A percentile compares a stretch with the other conserved stretches of the same genome.
phyloP scores from a whole-genome alignment of 2,113 vertebrate genomes.

The Notothenia rossii region DNA sequence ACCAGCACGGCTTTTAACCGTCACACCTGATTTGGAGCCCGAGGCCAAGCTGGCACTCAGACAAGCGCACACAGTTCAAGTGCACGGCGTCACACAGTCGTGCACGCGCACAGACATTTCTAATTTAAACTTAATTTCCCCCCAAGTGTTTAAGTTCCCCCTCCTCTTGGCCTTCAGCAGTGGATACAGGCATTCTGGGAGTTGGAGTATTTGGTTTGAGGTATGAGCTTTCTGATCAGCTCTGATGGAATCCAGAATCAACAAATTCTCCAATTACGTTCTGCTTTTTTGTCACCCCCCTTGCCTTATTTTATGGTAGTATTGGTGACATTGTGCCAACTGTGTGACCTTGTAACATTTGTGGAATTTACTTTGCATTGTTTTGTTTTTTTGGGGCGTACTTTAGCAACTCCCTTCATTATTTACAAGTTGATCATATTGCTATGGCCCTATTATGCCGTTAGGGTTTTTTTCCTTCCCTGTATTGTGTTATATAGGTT shows the following conservation, averaged over 20 bases:
- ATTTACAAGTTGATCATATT: neutral
- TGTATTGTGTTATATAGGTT: too few species aligned
- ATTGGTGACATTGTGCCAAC: neutral
- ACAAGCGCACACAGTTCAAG: conserved; percentile 22
- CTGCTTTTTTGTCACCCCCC: neutral
- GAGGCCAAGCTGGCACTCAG: conserved; percentile 49
- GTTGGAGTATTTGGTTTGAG: conserved; percentile 50
- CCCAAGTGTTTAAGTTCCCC: conserved; percentile 44
- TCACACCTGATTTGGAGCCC: conserved; percentile 67
- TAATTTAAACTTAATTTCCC: conserved; percentile 54
- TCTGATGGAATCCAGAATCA: conserved; percentile 31
- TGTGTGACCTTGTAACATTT: neutral
- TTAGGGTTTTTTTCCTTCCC: too few species aligned
- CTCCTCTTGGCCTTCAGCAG: neutral
- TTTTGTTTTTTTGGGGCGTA: neutral
- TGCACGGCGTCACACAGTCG: conserved; percentile 1
- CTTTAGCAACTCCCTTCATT: neutral
- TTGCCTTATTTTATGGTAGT: neutral
- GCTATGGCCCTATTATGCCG: too few species aligned
- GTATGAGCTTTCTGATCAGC: neutral
- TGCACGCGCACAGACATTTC: conserved; percentile 51
- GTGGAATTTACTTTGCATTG: neutral
- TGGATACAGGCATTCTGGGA: conserved; percentile 65
- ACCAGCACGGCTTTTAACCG: conserved; percentile 67
- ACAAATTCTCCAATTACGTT: neutral